These are phyloP conservation scores for Numenius arquata DNA, from an alignment of 2,113 vertebrate genomes.

Conservation along the genomic window DNA sequence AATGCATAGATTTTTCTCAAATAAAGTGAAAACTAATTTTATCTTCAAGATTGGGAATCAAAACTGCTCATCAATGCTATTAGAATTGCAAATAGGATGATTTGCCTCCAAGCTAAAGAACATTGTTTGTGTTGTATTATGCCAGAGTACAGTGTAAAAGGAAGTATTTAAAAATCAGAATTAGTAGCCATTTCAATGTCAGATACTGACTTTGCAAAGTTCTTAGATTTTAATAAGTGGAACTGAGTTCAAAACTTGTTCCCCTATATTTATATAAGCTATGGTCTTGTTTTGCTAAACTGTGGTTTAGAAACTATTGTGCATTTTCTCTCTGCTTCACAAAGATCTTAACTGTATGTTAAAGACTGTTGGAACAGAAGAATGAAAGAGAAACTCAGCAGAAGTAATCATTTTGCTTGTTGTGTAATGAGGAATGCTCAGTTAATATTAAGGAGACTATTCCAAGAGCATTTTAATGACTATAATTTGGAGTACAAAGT, in stretches of 20 bases:
- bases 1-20: background rate
- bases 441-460: slow-evolving; percentile 27
- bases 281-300: background rate
- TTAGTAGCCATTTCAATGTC: background rate
- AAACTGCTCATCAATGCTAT: background rate
- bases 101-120: background rate
- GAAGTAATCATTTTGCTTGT: slow-evolving; percentile 19
- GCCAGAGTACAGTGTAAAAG: background rate
- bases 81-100: background rate
- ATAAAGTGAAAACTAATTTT: background rate
- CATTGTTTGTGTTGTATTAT: background rate
- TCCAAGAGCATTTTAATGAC: slow-evolving; percentile 25
- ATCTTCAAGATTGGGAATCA: background rate
- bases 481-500: slow-evolving; percentile 36
- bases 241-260: background rate
- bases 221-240: background rate
- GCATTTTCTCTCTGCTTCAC: background rate
- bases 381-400: background rate
- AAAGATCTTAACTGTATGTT: background rate
- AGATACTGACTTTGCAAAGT: background rate
- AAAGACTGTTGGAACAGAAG: background rate
- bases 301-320: background rate
- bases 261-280: background rate
- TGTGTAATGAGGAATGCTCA: slow-evolving; percentile 7
- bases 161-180: background rate